Percentiles rank a stretch among this genome's conserved stretches.
Conservation (phyloP, 92 coral and sea anemone species). For the Siderastrea radians region DNA sequence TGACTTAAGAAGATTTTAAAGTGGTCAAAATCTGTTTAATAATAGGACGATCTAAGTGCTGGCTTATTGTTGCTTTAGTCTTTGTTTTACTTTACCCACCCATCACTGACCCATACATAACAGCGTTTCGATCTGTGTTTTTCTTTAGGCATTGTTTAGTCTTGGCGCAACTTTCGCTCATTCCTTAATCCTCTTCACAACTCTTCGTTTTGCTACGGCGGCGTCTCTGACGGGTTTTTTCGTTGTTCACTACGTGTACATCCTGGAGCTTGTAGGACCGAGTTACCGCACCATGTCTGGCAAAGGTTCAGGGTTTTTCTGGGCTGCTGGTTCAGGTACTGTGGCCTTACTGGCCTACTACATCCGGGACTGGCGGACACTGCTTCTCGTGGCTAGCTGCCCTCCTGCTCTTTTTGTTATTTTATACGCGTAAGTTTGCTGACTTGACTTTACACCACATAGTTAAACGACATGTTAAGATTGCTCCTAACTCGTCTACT, state of each 20-base stretch:
- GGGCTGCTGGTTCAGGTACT: constrained; percentile 10
- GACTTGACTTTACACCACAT: neutral
- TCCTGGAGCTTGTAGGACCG: constrained; percentile 35
- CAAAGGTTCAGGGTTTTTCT: constrained; percentile 5
- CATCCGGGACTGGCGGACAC: constrained; percentile 26
- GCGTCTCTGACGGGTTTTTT: constrained; percentile 72
- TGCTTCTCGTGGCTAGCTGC: constrained; percentile 2
- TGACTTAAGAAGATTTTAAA: too few relatives aligned
- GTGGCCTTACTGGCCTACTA: constrained; percentile 9
- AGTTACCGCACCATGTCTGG: constrained; percentile 19
- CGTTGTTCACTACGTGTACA: constrained; percentile 71
- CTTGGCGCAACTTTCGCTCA: constrained; percentile 68
- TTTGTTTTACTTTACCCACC: neutral
- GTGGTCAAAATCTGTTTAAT: too few relatives aligned
- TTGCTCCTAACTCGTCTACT: too few relatives aligned
- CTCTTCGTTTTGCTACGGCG: constrained; percentile 75
- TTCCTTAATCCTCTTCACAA: constrained; percentile 73
- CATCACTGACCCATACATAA: neutral
- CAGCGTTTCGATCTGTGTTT: neutral
- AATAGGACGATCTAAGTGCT: too few relatives aligned
- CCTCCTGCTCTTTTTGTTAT: constrained; percentile 4
- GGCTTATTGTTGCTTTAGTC: neutral
- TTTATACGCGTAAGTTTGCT: constrained; percentile 13
- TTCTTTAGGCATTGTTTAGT: constrained; percentile 68
- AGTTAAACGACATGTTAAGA: too few relatives aligned